Percentiles rank a stretch among this genome's conserved stretches.
phyloP scores from a whole-genome alignment of 2,888 invertebrate genomes.

The Hololepta plana region DNA sequence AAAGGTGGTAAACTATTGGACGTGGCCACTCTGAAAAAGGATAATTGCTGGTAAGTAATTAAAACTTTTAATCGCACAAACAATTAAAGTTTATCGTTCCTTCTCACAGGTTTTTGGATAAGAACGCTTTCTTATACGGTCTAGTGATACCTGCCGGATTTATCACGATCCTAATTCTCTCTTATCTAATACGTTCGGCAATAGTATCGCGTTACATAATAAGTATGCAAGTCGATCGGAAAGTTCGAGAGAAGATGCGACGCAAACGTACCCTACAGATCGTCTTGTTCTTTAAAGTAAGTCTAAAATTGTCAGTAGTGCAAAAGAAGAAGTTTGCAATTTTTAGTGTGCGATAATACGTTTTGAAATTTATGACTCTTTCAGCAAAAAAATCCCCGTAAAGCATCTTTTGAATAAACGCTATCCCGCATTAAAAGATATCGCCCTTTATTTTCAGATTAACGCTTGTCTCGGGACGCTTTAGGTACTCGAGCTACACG shows the following conservation, averaged over 20 bases:
- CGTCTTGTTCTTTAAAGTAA: slow-evolving; percentile 38
- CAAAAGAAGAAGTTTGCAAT: too few species aligned
- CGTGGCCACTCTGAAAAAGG: slow-evolving; percentile 27
- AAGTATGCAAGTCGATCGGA: slow-evolving; percentile 38
- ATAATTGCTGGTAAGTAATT: slow-evolving; percentile 37
- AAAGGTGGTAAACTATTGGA: slow-evolving; percentile 29
- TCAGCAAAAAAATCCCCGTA: too few species aligned
- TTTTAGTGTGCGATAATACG: too few species aligned
- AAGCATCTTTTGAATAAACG: too few species aligned
- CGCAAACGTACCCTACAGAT: slow-evolving; percentile 37
- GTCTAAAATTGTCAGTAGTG: slow-evolving; percentile 12
- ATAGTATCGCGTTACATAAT: slow-evolving; percentile 38
- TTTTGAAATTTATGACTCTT: too few species aligned
- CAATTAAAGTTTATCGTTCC: too few species aligned
- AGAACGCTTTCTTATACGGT: slow-evolving; percentile 32
- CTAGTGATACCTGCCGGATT: slow-evolving; percentile 28
- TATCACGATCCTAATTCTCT: slow-evolving; percentile 27
- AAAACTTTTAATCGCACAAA: too few species aligned
- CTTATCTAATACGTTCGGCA: slow-evolving; percentile 33
- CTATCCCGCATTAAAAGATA: too few species aligned
- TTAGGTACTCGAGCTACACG: too few species aligned
- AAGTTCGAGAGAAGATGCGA: slow-evolving; percentile 39
- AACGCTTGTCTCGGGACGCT: too few species aligned
- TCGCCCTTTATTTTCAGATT: too few species aligned
- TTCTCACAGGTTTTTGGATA: slow-evolving; percentile 34